A percentile compares a stretch with the other conserved stretches of the same genome.
These are phyloP conservation scores for Agrochola macilenta DNA, from an alignment of 2,888 invertebrate genomes.

Conservation along the genomic window DNA sequence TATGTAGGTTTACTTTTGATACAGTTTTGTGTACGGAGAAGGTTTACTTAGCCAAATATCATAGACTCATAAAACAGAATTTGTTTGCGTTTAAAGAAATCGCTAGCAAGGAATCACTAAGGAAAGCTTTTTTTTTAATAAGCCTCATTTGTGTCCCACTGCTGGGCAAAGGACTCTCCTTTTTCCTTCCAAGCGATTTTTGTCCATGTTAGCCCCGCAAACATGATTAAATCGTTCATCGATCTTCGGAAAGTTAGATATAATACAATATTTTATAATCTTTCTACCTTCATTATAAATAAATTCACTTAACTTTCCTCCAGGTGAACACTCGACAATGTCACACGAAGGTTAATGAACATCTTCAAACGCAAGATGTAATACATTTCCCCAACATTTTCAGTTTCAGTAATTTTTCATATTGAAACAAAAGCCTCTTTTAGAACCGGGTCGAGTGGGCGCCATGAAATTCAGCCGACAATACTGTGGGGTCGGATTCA, in stretches of 20 bases:
- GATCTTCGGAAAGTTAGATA: not conserved
- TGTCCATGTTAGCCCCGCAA: not conserved
- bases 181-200: not conserved
- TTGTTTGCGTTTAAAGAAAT: too few species aligned
- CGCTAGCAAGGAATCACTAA: not conserved
- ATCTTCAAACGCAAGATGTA: slow-evolving; percentile 61
- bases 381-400: slow-evolving; percentile 67
- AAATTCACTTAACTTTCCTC: not conserved
- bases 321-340: slow-evolving; percentile 27
- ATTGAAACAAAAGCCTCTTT: slow-evolving; percentile 86
- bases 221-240: too few species aligned
- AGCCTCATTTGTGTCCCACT: not conserved
- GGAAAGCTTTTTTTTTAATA: too few species aligned
- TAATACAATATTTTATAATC: not conserved
- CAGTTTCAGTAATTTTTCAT: slow-evolving; percentile 83
- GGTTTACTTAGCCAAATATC: not conserved
- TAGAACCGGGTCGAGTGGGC: slow-evolving; percentile 83
- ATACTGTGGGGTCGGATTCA: slow-evolving; percentile 57
- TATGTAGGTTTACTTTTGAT: slow-evolving; percentile 7
- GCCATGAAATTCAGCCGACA: slow-evolving; percentile 77
- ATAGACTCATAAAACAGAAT: not conserved
- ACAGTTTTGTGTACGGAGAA: not conserved
- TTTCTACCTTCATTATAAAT: slow-evolving; percentile 2
- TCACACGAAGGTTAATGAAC: slow-evolving; percentile 59
- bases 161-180: not conserved